Base-by-base conservation (phyloP, 1,140 invertebrate genomes). In the Zeugodacus cucurbitae region DNA sequence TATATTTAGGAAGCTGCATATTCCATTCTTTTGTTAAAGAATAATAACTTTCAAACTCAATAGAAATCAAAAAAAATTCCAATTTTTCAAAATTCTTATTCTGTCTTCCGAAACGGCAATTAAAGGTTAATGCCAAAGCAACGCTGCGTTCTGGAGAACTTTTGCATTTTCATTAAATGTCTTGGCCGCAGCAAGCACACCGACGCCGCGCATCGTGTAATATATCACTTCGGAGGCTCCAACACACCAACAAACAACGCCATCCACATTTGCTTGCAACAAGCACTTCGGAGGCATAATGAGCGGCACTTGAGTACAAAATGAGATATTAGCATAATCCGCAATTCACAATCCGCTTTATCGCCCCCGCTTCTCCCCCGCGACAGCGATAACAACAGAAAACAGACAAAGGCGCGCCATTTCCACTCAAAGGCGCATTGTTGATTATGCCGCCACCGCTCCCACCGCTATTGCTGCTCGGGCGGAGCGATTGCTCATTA, bases 251-350 rank as follows among this genome's bases (percentile, higher is more conserved):
- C 54, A 2, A 29, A 20, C 29, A 48, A 7, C 26, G 14, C 44
- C 57, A 22, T 34, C 29, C 11, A 11, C 44, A 26, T 82, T 54
- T 34, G 8, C 10, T 82, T 26, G 7, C 57, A 86, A 54, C 44
- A 86, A 58, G 44, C 82, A 86, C 85, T 86, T 59, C 54, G 58
- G 54, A 20, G 26, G 57, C 85, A 58, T 86, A 86, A 86, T 86
- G 85, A 86, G 85, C 85, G 48, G 22, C 57, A 86, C 85, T 86
- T 86, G 44, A 59, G 57, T 37, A 86, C 85, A 86, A 86, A 86
- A 86, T 86, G 85, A 86, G 85, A 86, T 86, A 86, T 86, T 86
- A 86, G 85, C 85, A 86, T 86, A 86, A 86, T 86, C 85, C 85
- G 29, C 29, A 86, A 86, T 59, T 59, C 54, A 37, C 54, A 59